Percentiles rank a stretch among this genome's conserved stretches.
Evolutionary conservation across 1,140 invertebrate genomes (phyloP).

Genomic region (Andrena cerasifolii): DNA sequence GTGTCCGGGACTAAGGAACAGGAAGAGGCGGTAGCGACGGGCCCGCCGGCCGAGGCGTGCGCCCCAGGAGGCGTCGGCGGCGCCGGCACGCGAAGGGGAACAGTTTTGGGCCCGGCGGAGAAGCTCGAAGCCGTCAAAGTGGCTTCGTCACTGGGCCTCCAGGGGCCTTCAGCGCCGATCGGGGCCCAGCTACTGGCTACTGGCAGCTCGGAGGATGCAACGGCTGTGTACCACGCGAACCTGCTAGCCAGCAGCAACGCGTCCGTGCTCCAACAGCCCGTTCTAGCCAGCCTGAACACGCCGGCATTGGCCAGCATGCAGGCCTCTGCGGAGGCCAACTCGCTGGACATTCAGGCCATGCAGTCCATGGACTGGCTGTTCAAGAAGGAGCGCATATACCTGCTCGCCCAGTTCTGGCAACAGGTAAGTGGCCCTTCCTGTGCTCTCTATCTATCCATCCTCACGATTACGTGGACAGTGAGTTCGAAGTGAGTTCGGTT

Average conservation of each 20-base stretch:
- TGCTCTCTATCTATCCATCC: too few relatives aligned
- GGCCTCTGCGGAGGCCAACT: conserved; percentile 85
- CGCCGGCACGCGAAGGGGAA: conserved; percentile 62
- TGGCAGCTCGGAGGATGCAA: conserved; percentile 76
- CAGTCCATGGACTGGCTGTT: conserved; percentile 97
- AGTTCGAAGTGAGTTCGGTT: background rate
- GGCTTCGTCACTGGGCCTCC: conserved; percentile 83
- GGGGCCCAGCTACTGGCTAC: conserved; percentile 81
- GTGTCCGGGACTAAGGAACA: conserved; percentile 46
- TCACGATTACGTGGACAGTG: conserved; percentile 5
- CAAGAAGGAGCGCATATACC: conserved; percentile 96
- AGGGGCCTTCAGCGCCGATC: conserved; percentile 81
- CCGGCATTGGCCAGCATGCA: conserved; percentile 87
- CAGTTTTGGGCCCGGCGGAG: conserved; percentile 77
- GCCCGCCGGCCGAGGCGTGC: conserved; percentile 61
- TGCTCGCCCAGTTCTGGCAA: conserved; percentile 96
- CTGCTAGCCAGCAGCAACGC: conserved; percentile 80
- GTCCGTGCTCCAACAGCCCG: conserved; percentile 78
- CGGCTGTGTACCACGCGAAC: conserved; percentile 79
- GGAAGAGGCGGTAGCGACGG: conserved; percentile 62
- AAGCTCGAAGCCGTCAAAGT: conserved; percentile 82
- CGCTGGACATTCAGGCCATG: conserved; percentile 89
- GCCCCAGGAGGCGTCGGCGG: conserved; percentile 56
- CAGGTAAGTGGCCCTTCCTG: conserved; percentile 81
- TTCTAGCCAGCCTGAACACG: conserved; percentile 77